Evolutionary conservation across 37 sponge, comb jelly and placozoan genomes (phyloP), one percentile per base, ranked within the genome.

Genomic region (Crambe crambe): DNA sequence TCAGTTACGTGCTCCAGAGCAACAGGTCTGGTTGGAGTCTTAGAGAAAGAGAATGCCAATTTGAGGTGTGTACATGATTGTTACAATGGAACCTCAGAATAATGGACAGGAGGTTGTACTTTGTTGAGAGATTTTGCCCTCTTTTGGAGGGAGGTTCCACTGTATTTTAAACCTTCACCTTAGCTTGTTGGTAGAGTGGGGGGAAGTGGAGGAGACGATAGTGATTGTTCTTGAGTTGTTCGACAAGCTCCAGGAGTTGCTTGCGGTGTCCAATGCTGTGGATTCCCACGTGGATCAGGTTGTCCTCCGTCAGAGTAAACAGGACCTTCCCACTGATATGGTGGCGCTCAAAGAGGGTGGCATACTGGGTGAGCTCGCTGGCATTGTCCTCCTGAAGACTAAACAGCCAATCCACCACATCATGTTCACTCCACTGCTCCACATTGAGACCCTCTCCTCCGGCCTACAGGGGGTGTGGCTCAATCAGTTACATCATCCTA

Each of bases 231-330:
- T 70, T 75, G 26, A 91, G 66, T 0, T 38, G 73, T 20, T 81
- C 73, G 22, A 91, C 75, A 37, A 77, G 83, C n/a, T 73, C 95
- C 86, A 91, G 30, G n/a, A 95, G 58, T 41, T 95, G 92, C 65
- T 72, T 87, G 31, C 92, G 72, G 42, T 87, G 86, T 8, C 95
- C 95, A 22, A 91, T 81, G 4, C 84, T 85, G 56, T 88, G 77
- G 27, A 95, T 71, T 0, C 89, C 89, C 44, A 95, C 85, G 67
- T 90, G 85, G n/a, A 87, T 63, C 37, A 95, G 75, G 60, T 91
- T 92, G 30, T 89, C 92, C 18, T 35, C 86, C 6, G 79, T 91
- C 31, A 95, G 73, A 23, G 82, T 61, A 41, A 91, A 85, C 70
- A 95, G 77, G 37, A 86, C 80, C 36, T 56, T 5, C 56, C 92